These are phyloP conservation scores for Eilema sororculum DNA, from an alignment of 2,888 invertebrate genomes.

Conservation along the genomic window DNA sequence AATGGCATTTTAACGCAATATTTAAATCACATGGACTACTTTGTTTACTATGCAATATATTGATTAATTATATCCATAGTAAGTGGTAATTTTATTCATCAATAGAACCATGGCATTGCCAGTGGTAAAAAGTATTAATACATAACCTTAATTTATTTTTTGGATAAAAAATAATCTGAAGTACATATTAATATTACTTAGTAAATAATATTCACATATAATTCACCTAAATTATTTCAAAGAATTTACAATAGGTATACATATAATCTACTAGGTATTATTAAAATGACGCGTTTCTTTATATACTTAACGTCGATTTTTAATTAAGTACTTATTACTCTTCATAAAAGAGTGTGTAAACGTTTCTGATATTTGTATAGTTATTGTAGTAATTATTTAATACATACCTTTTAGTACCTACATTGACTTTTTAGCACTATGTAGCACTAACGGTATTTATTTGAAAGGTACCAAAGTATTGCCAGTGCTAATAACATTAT, in stretches of 20 bases:
- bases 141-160: neutral
- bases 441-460: neutral
- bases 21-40: neutral
- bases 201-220: neutral
- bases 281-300: neutral
- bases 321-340: neutral
- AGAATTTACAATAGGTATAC: neutral
- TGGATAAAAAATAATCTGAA: neutral
- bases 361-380: neutral
- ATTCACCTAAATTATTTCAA: neutral
- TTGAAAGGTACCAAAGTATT: neutral
- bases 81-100: neutral
- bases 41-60: neutral
- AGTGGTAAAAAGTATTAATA: neutral
- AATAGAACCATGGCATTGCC: neutral
- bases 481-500: neutral
- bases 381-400: neutral
- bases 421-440: neutral
- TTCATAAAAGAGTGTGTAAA: neutral
- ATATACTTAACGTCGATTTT: neutral
- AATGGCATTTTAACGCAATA: neutral
- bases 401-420: neutral
- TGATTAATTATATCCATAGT: neutral
- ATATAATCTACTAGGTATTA: too few relatives aligned
- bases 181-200: neutral